Evolutionary conservation across 2,888 invertebrate genomes (phyloP), one percentile per base, ranked within the genome.

Genomic region (Rhingia rostrata): DNA sequence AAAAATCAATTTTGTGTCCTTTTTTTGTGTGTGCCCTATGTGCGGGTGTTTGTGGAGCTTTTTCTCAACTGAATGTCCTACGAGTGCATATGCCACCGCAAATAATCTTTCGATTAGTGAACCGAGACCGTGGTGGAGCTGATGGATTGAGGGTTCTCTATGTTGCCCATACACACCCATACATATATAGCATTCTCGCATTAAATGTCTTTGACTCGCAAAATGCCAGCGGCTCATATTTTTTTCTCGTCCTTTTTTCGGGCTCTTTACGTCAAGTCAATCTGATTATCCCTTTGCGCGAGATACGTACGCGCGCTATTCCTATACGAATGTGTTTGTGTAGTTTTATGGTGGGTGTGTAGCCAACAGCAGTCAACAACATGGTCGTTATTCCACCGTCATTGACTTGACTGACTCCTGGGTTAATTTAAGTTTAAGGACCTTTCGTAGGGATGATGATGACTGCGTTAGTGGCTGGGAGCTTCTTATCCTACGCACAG

Each of bases 71-170:
- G 41, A 45, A 77, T 77, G 77, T 82, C 61, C 72, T 78, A 66
- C 69, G 79, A 79, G 33, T 84, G 79, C 79, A 84, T 84, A 79
- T 80, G 79, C 84, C 80, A 84, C 80, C 84, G 64, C 74, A 84
- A 79, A 83, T 83, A 83, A 83, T 83, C 83, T 79, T 83, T 83
- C 83, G 83, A 83, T 83, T 83, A 83, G 82, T 79, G 73, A 73
- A 64, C 14, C 67, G 69, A 70, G 49, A 56, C 54, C 9, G 45
- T 49, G 64, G 12, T 37, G 72, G 69, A 77, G 81, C 70, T 77
- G 70, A 77, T 66, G 64, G 66, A 78, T 83, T 83, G 69, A 79
- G 49, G 83, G 63, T 51, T 73, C 41, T 39, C 35, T 12, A 5
- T 58, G 67, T 14, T 54, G 39, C 32, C 10, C 32, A 4, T 39